Percentiles rank a stretch among this genome's conserved stretches.
Evolutionary conservation across 2,797 vertebrate species (phyloP).

Genomic region (Tragelaphus oryx): DNA sequence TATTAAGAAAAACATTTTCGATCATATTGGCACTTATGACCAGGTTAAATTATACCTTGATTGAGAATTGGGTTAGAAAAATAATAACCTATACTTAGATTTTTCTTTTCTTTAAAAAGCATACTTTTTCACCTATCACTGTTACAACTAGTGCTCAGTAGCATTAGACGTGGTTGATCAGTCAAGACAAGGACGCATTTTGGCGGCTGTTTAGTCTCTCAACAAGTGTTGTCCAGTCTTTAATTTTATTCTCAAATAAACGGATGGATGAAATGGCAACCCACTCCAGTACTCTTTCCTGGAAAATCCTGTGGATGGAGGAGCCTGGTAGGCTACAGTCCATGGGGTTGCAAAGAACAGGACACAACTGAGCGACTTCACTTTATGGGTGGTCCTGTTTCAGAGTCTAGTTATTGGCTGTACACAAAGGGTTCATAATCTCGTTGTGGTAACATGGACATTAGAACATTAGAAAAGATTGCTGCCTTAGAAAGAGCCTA

Average conservation of each 20-base stretch:
- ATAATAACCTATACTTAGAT: neutral
- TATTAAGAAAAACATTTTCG: neutral
- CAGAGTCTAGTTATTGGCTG: neutral
- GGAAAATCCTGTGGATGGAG: neutral
- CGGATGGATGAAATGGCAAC: neutral
- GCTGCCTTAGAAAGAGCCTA: neutral
- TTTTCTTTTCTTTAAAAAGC: neutral
- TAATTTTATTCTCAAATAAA: conserved; percentile 7
- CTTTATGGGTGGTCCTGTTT: neutral
- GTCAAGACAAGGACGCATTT: neutral
- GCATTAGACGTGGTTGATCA: neutral
- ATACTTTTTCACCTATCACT: neutral
- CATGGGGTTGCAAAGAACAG: neutral
- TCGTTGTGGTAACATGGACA: neutral
- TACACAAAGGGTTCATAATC: neutral
- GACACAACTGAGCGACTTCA: neutral
- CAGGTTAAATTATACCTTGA: neutral
- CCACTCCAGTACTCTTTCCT: neutral
- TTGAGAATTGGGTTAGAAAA: conserved; percentile 10
- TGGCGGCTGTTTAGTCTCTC: neutral
- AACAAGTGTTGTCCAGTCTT: neutral
- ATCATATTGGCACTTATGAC: neutral
- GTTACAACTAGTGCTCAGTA: neutral
- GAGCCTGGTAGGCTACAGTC: neutral
- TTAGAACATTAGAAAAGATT: neutral